These are phyloP conservation scores for Dipus sagitta DNA, from an alignment of 2,797 vertebrate genomes.

Conservation along the genomic window DNA sequence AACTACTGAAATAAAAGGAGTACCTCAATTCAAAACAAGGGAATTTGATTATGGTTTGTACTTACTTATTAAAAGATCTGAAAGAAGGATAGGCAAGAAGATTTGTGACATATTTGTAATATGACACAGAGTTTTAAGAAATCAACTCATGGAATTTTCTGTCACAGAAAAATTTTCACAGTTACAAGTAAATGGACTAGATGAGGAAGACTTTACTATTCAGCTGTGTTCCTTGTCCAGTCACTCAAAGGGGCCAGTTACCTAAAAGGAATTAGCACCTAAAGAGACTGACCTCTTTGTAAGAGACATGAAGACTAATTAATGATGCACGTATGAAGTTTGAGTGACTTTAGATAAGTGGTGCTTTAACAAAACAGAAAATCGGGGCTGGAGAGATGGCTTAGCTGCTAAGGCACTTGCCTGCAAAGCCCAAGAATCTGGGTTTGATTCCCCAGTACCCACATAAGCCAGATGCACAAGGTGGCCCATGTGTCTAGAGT, in stretches of 20 bases:
- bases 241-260: not conserved
- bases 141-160: not conserved
- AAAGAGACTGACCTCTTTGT: slow-evolving; percentile 27
- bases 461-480: too few relatives aligned
- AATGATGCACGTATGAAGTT: slow-evolving; percentile 37
- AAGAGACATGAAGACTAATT: slow-evolving; percentile 18
- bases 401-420: too few relatives aligned
- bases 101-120: not conserved
- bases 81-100: not conserved
- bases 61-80: not conserved
- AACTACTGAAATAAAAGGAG: slow-evolving; percentile 15
- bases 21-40: slow-evolving; percentile 27
- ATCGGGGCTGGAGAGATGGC: too few relatives aligned
- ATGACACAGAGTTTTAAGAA: not conserved
- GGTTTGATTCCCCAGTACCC: too few relatives aligned
- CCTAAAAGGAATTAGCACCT: not conserved
- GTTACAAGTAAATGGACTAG: not conserved
- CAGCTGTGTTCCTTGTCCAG: not conserved
- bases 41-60: slow-evolving; percentile 24
- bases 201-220: not conserved
- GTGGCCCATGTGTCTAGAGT: too few relatives aligned
- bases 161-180: not conserved
- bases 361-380: slow-evolving; percentile 56
- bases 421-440: too few relatives aligned
- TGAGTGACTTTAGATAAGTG: slow-evolving; percentile 42